These are phyloP conservation scores for Paramuricea clavata DNA, from an alignment of 92 coral and sea anemone genomes.

Conservation along the genomic window DNA sequence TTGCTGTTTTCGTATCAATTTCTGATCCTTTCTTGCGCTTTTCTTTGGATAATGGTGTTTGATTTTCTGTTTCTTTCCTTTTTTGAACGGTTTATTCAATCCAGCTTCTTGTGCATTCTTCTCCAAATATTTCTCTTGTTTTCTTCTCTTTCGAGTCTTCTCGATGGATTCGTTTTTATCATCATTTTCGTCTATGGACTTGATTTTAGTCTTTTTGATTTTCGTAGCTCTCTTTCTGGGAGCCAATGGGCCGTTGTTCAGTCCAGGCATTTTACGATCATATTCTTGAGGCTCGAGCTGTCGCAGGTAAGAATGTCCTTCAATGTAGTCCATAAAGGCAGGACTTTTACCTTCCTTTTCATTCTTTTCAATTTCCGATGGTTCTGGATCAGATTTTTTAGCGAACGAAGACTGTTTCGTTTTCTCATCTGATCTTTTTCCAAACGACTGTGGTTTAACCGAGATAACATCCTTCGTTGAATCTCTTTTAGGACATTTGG, in stretches of 20 bases:
- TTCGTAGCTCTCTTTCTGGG: not conserved
- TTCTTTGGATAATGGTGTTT: not conserved
- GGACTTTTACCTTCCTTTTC: not conserved
- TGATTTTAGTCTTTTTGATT: not conserved
- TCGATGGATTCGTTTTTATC: not conserved
- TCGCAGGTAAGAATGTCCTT: not conserved
- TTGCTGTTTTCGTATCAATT: not conserved
- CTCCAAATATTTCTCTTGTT: constrained; percentile 2
- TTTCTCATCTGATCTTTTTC: not conserved
- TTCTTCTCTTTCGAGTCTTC: constrained; percentile 4
- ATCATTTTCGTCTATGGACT: not conserved
- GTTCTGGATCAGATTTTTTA: not conserved
- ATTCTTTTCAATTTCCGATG: not conserved
- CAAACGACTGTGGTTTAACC: not conserved
- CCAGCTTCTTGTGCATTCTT: not conserved
- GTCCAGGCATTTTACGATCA: not conserved
- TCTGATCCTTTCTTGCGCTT: not conserved
- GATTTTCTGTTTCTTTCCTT: not conserved
- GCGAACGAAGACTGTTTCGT: not conserved
- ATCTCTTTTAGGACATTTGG: not conserved
- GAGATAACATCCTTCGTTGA: not conserved
- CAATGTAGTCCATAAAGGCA: constrained; percentile 4
- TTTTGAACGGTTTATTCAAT: not conserved
- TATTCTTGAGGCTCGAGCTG: not conserved
- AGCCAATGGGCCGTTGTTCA: not conserved